Evolutionary conservation across 2,113 vertebrate species (phyloP).

Genomic region (Apteryx owenii): DNA sequence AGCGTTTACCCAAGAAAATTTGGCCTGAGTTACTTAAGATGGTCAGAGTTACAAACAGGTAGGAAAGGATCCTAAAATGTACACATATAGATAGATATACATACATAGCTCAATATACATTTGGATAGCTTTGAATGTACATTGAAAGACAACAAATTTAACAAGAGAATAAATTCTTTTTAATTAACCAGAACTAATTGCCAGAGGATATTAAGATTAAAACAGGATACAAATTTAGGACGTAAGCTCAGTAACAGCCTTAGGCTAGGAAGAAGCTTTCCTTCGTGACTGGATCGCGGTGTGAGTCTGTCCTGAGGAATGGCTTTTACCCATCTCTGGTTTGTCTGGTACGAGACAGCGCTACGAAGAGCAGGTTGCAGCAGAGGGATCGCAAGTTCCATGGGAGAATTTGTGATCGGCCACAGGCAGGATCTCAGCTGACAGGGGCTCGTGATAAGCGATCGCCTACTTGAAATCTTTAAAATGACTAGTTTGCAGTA

Average conservation of each 20-base stretch:
- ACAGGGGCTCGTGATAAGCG: rapidly evolving
- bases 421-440: not conserved
- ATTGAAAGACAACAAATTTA: not conserved
- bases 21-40: not conserved
- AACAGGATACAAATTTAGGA: not conserved
- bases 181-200: not conserved
- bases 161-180: not conserved
- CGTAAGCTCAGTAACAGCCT: not conserved
- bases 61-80: not conserved
- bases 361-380: rapidly evolving
- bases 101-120: not conserved
- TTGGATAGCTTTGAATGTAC: not conserved
- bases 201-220: not conserved
- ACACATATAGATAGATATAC: too few species aligned
- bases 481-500: not conserved
- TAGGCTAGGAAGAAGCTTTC: not conserved
- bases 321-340: not conserved
- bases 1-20: not conserved
- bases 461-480: not conserved
- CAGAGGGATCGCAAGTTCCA: not conserved
- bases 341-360: rapidly evolving
- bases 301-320: not conserved
- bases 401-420: not conserved
- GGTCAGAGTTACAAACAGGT: not conserved
- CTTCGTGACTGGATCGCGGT: rapidly evolving